Evolutionary conservation across 2,888 invertebrate genomes (phyloP), one percentile per base, ranked within the genome.

Genomic region (Rhabditophanes sp.): DNA sequence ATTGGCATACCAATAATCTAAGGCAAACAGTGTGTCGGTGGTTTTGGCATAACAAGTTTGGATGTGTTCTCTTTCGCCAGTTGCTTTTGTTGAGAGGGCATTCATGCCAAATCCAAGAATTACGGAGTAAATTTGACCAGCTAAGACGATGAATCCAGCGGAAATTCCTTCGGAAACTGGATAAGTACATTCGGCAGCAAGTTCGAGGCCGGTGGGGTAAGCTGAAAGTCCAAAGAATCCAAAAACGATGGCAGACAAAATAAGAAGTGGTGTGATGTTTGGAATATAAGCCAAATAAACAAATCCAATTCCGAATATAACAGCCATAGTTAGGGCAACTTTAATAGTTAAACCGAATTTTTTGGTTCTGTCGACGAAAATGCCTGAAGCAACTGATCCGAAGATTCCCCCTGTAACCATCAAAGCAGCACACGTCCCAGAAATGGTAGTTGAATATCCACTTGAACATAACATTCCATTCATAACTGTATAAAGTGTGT

Each of bases 81-180:
- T 7, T 5, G 24, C 15, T 15, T 14, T 2, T 2, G 2, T 20
- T 15, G 19, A 17, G n/a, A 20, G 8, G 19, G 8, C 5, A 30
- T 48, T 41, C 53, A 60, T 59, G 9, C 58, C 36, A 27, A 52
- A 41, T 15, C 61, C 46, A 39, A 44, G 60, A 38, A 61, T 45
- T 15, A 61, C 45, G 31, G 49, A 50, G 39, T 62, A 58, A 17
- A 60, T 35, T 50, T 64, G 69, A 65, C 72, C 71, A 15, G 67
- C 65, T 8, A 72, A 60, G 11, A 71, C 66, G 26, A 71, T 61
- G 9, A 72, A 51, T 7, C 71, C 72, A 17, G 69, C 65, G 34
- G 71, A 70, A 3, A 70, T 69, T 17, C 69, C 69, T 50, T 72
- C 72, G 0, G 70, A 67, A 15, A 72, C 69, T 14, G 72, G 72